phyloP scores from a whole-genome alignment of 2,888 invertebrate genomes.

The Ophion obscuratus region DNA sequence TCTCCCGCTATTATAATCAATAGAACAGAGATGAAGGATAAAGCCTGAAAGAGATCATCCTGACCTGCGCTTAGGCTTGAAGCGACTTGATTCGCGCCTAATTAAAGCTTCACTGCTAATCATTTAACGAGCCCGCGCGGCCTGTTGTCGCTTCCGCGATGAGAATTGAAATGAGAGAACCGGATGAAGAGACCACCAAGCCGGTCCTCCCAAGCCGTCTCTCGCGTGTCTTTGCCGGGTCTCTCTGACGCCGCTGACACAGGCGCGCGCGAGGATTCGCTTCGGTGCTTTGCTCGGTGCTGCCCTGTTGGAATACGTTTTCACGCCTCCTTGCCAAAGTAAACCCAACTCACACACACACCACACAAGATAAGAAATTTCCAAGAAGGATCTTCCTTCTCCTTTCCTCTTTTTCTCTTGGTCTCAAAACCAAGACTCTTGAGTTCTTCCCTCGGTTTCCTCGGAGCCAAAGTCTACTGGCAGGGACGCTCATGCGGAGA shows the following conservation, averaged over 20 bases:
- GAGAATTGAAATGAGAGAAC: slow-evolving; percentile 64
- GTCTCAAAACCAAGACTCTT: slow-evolving; percentile 44
- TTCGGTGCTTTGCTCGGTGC: slow-evolving; percentile 59
- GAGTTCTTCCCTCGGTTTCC: slow-evolving; percentile 44
- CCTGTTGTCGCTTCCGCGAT: slow-evolving; percentile 53
- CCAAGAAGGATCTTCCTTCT: slow-evolving; percentile 65
- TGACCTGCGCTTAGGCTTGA: slow-evolving; percentile 15
- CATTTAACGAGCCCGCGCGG: slow-evolving; percentile 66
- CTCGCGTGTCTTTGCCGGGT: slow-evolving; percentile 19
- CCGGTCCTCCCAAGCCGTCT: slow-evolving; percentile 30
- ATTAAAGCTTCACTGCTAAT: slow-evolving; percentile 69
- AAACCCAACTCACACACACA: slow-evolving; percentile 67
- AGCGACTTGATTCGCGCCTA: slow-evolving; percentile 61
- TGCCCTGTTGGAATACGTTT: slow-evolving; percentile 70
- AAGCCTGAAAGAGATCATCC: slow-evolving; percentile 43
- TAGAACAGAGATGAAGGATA: slow-evolving; percentile 8
- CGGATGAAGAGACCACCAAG: slow-evolving; percentile 62
- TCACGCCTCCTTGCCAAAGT: slow-evolving; percentile 74
- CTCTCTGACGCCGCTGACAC: slow-evolving; percentile 50
- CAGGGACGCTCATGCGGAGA: slow-evolving; percentile 32
- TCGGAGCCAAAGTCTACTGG: slow-evolving; percentile 50
- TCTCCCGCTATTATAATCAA: slow-evolving; percentile 25
- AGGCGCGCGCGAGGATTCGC: slow-evolving; percentile 48
- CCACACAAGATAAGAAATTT: slow-evolving; percentile 66
- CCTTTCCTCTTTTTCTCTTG: slow-evolving; percentile 39